A percentile compares a stretch with the other conserved stretches of the same genome.
phyloP scores from a whole-genome alignment of 2,888 invertebrate genomes.

The Diarsia dahlii region DNA sequence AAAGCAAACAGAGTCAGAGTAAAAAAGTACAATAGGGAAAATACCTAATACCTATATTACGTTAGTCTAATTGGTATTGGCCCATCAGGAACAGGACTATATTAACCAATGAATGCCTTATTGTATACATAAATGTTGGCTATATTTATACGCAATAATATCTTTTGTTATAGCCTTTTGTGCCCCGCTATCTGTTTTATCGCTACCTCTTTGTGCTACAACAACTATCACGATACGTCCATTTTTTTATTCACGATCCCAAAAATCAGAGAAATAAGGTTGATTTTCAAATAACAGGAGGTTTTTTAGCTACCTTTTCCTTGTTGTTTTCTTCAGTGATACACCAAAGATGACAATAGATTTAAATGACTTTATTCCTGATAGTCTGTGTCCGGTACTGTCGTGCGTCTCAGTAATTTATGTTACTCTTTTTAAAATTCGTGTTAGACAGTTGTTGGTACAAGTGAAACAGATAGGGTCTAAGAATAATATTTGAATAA shows the following conservation, averaged over 20 bases:
- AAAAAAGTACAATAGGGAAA: not conserved
- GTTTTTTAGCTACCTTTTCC: constrained; percentile 51
- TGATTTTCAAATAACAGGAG: constrained; percentile 56
- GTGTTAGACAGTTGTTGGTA: constrained; percentile 80
- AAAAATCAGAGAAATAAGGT: constrained; percentile 56
- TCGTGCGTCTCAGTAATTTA: constrained; percentile 82
- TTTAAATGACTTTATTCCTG: constrained; percentile 88
- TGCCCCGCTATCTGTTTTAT: constrained; percentile 87
- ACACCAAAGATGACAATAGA: constrained; percentile 86
- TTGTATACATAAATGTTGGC: constrained; percentile 36
- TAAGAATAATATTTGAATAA: constrained; percentile 78
- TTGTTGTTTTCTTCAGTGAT: constrained; percentile 74
- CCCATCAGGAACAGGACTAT: constrained; percentile 8
- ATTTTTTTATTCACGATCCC: constrained; percentile 21
- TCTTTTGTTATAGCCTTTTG: constrained; percentile 86
- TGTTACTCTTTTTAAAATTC: constrained; percentile 66
- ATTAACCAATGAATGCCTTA: constrained; percentile 17
- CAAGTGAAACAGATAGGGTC: constrained; percentile 80
- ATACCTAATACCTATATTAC: not conserved
- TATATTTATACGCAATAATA: constrained; percentile 78
- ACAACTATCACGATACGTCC: constrained; percentile 57
- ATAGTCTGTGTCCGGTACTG: constrained; percentile 82
- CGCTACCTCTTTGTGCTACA: constrained; percentile 80
- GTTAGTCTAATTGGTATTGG: constrained; percentile 10
- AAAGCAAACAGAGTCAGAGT: not conserved